Conservation (phyloP, 1,140 invertebrate species). For the Tribolium madens region DNA sequence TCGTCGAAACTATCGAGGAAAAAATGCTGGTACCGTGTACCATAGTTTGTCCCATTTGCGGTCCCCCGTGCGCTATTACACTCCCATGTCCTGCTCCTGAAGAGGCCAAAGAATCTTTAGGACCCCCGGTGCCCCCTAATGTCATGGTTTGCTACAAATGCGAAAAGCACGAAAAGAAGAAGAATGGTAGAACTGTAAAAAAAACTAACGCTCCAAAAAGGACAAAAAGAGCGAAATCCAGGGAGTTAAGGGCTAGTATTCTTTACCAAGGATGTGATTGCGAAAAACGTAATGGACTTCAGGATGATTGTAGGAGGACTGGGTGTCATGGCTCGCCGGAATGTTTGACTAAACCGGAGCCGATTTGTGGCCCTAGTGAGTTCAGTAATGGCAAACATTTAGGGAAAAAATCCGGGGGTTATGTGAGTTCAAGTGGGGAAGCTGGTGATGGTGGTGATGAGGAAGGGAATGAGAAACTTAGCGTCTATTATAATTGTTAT, state of each 20-base stretch:
- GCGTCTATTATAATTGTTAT: constrained; percentile 23
- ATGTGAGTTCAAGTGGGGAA: neutral
- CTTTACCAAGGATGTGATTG: constrained; percentile 79
- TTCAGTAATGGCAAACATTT: constrained; percentile 61
- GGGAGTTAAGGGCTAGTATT: constrained; percentile 75
- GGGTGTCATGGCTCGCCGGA: constrained; percentile 77
- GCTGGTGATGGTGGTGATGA: neutral
- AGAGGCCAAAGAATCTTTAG: neutral
- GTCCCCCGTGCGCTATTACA: neutral
- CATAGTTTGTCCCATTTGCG: neutral
- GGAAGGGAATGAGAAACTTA: neutral
- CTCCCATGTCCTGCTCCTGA: neutral
- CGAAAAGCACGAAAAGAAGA: constrained; percentile 5
- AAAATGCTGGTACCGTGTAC: constrained; percentile 18
- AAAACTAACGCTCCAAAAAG: neutral
- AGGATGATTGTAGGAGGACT: constrained; percentile 76
- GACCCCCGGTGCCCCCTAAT: constrained; percentile 2
- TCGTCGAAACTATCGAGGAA: constrained; percentile 3
- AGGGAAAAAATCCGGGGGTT: constrained; percentile 48
- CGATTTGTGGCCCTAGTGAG: constrained; percentile 61
- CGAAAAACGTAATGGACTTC: constrained; percentile 77
- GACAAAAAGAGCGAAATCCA: constrained; percentile 67
- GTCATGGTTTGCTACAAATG: constrained; percentile 43
- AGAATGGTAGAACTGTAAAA: neutral
- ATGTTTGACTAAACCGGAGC: constrained; percentile 66